These are phyloP conservation scores for Pungitius pungitius DNA, from an alignment of 2,113 vertebrate species.

Conservation along the genomic window DNA sequence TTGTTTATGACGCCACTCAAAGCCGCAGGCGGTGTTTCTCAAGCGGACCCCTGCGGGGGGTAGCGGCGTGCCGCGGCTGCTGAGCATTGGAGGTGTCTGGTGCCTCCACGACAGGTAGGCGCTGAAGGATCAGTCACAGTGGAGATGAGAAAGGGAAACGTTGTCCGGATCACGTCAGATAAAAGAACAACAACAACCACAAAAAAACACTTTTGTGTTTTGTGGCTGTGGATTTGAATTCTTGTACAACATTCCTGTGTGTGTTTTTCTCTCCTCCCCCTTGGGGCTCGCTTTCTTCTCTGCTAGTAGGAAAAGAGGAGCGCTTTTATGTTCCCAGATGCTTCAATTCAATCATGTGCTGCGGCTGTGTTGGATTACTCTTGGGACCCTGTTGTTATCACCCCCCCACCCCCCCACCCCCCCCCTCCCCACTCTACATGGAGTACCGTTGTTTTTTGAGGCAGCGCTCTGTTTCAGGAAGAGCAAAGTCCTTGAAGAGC, in stretches of 20 bases:
- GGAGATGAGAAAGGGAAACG: constrained; percentile 19
- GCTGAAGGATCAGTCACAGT: constrained; percentile 14
- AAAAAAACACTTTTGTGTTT: neutral
- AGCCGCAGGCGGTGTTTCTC: constrained; percentile 74
- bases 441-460: constrained; percentile 43
- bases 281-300: constrained; percentile 27
- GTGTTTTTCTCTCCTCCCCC: constrained; percentile 22
- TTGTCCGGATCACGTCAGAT: constrained; percentile 41
- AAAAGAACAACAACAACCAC: neutral
- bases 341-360: constrained; percentile 30
- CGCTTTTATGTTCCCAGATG: constrained; percentile 33
- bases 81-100: constrained; percentile 7
- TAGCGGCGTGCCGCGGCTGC: constrained; percentile 23
- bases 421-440: neutral
- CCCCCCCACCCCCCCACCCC: neutral
- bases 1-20: constrained; percentile 78
- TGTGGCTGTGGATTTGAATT: neutral
- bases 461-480: constrained; percentile 13
- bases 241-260: constrained; percentile 4
- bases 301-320: constrained; percentile 14
- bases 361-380: constrained; percentile 54
- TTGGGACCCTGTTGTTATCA: neutral
- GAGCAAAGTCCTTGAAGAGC: constrained; percentile 64
- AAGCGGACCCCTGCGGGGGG: constrained; percentile 54
- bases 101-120: constrained; percentile 18